phyloP scores from a whole-genome alignment of 2,888 invertebrate species.

The Harpalus rufipes region DNA sequence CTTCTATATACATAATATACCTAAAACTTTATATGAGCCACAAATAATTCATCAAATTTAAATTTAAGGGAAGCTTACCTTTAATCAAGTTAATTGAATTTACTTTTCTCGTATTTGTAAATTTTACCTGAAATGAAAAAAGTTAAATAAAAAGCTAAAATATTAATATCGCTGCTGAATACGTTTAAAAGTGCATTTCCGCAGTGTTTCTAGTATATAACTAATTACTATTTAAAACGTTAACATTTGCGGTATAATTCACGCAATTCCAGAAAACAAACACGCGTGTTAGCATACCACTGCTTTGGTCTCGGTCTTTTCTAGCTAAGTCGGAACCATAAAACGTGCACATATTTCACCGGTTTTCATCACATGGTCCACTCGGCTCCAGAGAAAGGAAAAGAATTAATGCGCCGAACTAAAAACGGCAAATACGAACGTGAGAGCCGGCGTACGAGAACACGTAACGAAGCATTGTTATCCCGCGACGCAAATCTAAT shows the following conservation, averaged over 20 bases:
- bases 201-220: too few relatives aligned
- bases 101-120: too few relatives aligned
- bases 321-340: neutral
- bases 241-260: neutral
- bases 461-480: constrained; percentile 60
- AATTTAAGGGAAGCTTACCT: too few relatives aligned
- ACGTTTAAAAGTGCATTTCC: too few relatives aligned
- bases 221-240: constrained; percentile 12
- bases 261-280: constrained; percentile 12
- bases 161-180: too few relatives aligned
- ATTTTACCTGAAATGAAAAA: too few relatives aligned
- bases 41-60: too few relatives aligned
- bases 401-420: constrained; percentile 49
- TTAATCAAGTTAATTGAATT: too few relatives aligned
- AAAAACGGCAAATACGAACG: constrained; percentile 54
- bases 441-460: neutral
- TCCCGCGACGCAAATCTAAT: constrained; percentile 59
- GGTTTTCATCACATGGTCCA: constrained; percentile 37
- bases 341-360: constrained; percentile 47
- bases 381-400: constrained; percentile 22
- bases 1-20: too few relatives aligned
- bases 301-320: neutral
- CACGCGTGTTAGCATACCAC: constrained; percentile 14
- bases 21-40: too few relatives aligned
- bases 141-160: too few relatives aligned